Conservation (phyloP, 2,113 vertebrate genomes). For the Pavo muticus region DNA sequence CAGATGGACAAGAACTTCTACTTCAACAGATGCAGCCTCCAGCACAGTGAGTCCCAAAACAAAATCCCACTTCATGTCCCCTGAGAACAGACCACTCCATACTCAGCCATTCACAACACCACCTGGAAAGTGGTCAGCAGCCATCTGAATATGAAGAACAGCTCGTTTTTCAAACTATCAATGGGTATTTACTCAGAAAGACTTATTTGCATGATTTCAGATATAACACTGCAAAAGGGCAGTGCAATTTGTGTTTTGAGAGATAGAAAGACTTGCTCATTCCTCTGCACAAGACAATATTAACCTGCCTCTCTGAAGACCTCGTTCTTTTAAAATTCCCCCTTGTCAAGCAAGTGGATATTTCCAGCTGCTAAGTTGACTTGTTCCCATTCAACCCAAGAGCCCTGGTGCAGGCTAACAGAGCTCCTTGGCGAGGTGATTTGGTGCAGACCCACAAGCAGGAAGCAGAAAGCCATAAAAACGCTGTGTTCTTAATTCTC, state of each 20-base stretch:
- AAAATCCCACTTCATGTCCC: background rate
- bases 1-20: background rate
- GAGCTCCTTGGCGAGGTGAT: background rate
- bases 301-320: background rate
- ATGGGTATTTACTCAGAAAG: background rate
- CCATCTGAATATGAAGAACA: background rate
- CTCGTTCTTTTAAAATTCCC: background rate
- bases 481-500: background rate
- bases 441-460: background rate
- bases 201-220: background rate
- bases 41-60: background rate
- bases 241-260: background rate
- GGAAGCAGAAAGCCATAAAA: background rate
- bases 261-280: background rate
- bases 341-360: background rate
- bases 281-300: background rate
- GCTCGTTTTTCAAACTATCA: background rate
- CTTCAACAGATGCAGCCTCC: background rate
- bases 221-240: background rate
- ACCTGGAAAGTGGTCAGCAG: background rate
- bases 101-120: background rate
- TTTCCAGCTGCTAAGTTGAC: background rate
- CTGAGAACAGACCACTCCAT: background rate
- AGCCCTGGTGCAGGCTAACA: background rate
- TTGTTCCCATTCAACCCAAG: background rate